A percentile compares a stretch with the other conserved stretches of the same genome.
Evolutionary conservation across 2,888 invertebrate species (phyloP).

Genomic region (Vannuccia rotundouncinata): DNA sequence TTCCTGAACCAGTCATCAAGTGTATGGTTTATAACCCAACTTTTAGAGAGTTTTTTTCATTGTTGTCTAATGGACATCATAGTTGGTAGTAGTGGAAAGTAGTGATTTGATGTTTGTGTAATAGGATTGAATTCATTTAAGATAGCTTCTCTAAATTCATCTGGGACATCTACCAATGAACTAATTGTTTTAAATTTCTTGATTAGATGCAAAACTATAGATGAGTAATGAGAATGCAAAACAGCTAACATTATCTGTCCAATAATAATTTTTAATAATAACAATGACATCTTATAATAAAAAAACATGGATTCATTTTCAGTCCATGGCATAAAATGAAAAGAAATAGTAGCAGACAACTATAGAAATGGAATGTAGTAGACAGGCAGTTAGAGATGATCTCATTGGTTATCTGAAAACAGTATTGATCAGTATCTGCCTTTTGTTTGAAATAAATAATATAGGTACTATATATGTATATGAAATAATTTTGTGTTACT

Average conservation of each 20-base stretch:
- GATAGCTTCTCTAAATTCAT: not conserved
- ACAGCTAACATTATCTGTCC: not conserved
- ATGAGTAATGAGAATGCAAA: not conserved
- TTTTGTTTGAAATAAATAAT: not conserved
- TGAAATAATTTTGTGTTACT: not conserved
- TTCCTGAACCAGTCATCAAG: not conserved
- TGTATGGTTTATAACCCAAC: not conserved
- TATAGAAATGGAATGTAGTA: not conserved
- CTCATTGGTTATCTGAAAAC: not conserved
- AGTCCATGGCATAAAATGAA: not conserved
- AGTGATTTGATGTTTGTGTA: not conserved
- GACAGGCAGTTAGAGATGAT: not conserved
- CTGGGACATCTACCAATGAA: not conserved
- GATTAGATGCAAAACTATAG: not conserved
- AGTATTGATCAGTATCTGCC: not conserved
- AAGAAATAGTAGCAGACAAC: not conserved
- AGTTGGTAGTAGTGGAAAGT: not conserved
- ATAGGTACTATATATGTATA: not conserved
- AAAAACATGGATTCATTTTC: not conserved
- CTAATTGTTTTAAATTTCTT: not conserved
- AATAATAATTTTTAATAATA: not conserved
- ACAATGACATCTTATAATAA: not conserved
- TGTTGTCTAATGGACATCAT: not conserved
- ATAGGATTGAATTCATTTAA: not conserved
- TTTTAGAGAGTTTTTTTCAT: not conserved